These are phyloP conservation scores for Piprites chloris DNA, from an alignment of 2,113 vertebrate species.

Conservation along the genomic window DNA sequence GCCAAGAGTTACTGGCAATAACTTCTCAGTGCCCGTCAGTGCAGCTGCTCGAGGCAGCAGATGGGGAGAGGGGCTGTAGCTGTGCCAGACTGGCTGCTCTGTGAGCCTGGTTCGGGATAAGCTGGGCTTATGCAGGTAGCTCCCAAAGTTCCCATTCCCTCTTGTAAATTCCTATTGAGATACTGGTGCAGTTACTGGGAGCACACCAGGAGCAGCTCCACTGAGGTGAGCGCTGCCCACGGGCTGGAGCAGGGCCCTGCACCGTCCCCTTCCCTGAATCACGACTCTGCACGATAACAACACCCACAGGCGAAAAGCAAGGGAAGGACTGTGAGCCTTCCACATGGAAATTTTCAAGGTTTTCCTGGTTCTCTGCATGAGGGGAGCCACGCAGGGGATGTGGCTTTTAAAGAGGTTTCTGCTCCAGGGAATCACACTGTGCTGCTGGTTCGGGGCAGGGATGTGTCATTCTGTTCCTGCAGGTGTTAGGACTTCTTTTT, in stretches of 20 bases:
- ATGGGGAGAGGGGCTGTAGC: constrained; percentile 31
- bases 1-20: constrained; percentile 45
- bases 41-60: constrained; percentile 53
- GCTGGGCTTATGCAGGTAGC: not conserved
- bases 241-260: not conserved
- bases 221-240: not conserved
- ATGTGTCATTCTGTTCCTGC: not conserved
- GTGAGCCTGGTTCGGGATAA: not conserved
- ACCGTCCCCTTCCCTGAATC: not conserved
- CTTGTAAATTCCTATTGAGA: not conserved
- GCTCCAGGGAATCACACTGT: not conserved
- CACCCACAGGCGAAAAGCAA: not conserved
- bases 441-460: not conserved
- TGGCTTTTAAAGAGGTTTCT: not conserved
- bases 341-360: not conserved
- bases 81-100: constrained; percentile 24
- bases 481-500: not conserved
- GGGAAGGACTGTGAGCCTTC: not conserved
- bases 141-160: not conserved
- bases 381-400: not conserved
- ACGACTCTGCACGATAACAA: not conserved
- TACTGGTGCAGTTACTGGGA: not conserved
- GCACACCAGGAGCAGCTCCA: not conserved
- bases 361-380: not conserved
- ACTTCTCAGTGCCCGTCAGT: constrained; percentile 26